phyloP scores from a whole-genome alignment of 2,888 invertebrate genomes.

The Deilephila porcellus region DNA sequence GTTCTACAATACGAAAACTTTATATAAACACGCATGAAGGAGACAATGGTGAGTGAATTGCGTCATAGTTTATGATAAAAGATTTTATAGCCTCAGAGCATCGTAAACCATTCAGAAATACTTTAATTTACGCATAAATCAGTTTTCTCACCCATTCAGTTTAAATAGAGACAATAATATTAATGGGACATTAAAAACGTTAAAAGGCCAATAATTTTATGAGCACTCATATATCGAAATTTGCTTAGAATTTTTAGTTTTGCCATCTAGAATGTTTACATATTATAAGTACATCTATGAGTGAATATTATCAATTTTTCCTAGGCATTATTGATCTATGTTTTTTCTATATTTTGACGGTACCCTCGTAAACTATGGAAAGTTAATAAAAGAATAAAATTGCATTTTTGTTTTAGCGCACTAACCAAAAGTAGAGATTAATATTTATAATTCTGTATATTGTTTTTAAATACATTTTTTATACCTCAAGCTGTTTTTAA shows the following conservation, averaged over 20 bases:
- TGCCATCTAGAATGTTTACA: neutral
- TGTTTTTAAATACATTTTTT: no score
- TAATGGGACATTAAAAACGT: conserved; percentile 4
- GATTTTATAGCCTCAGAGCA: neutral
- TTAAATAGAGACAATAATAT: conserved; percentile 19
- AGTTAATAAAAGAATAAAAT: no score
- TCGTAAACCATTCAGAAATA: conserved; percentile 18
- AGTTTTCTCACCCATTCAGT: neutral
- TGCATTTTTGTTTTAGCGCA: no score
- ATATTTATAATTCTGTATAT: no score
- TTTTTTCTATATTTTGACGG: no score
- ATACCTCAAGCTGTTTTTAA: no score
- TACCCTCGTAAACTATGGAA: no score
- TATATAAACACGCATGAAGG: neutral
- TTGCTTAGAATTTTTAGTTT: neutral
- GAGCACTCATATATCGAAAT: neutral
- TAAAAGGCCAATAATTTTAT: neutral
- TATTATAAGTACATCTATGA: no score
- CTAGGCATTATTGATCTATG: no score
- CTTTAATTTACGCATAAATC: conserved; percentile 24
- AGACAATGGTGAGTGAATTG: neutral
- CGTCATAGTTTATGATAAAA: neutral
- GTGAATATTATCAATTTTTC: no score
- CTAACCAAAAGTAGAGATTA: no score
- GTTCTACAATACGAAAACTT: neutral